Conservation (phyloP, 2,888 invertebrate genomes). For the Metalampra italica region DNA sequence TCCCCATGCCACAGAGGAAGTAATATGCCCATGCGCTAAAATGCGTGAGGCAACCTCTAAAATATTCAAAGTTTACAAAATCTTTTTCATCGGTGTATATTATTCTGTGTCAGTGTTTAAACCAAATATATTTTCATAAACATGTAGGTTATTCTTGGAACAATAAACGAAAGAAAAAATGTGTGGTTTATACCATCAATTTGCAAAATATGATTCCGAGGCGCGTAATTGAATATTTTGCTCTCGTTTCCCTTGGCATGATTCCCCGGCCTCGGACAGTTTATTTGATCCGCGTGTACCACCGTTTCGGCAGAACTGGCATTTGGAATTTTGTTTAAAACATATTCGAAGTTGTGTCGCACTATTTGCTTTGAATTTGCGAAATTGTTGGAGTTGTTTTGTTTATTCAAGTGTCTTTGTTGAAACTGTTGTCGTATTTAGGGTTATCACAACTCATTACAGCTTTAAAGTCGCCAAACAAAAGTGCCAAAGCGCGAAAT, state of each 20-base stretch:
- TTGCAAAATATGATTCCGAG: conserved; percentile 1
- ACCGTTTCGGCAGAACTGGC: conserved; percentile 34
- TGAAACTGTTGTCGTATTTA: no score
- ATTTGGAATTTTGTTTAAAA: conserved; percentile 30
- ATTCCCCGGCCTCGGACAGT: conserved; percentile 30
- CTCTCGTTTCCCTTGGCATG: conserved; percentile 30
- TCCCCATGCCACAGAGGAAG: no score
- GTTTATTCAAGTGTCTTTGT: no score
- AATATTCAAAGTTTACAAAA: no score
- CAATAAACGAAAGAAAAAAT: neutral
- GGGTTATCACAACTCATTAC: no score
- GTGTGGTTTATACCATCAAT: conserved; percentile 1
- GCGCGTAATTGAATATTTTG: conserved; percentile 6
- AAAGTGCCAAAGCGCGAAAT: no score
- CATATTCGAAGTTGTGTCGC: conserved; percentile 19
- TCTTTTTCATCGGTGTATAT: no score
- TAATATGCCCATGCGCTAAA: neutral
- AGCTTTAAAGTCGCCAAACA: no score
- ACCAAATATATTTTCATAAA: neutral
- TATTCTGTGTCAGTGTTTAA: no score
- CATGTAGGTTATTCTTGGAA: neutral
- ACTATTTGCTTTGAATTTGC: conserved; percentile 6
- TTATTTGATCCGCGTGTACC: conserved; percentile 29
- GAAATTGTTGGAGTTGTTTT: neutral
- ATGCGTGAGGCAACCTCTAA: no score